Evolutionary conservation across 2,888 invertebrate genomes (phyloP).

Genomic region (Caenorhabditis sinica): DNA sequence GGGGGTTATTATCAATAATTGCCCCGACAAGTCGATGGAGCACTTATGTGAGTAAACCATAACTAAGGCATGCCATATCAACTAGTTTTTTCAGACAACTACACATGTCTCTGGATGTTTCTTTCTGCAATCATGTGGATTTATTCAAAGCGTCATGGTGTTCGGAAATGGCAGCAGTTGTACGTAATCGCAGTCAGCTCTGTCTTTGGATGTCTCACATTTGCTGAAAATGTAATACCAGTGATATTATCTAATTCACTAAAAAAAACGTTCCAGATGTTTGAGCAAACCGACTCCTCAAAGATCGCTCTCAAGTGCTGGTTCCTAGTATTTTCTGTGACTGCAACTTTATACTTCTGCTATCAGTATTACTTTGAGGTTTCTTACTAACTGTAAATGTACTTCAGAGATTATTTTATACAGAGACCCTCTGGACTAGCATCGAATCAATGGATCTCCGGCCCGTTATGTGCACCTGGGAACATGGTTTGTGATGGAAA

Average conservation of each 20-base stretch:
- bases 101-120: constrained; percentile 4
- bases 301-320: not conserved
- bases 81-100: not conserved
- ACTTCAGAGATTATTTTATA: too few species aligned
- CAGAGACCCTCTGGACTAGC: constrained; percentile 40
- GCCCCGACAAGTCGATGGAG: not conserved
- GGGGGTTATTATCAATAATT: constrained; percentile 24
- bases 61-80: too few species aligned
- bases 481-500: not conserved
- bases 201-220: not conserved
- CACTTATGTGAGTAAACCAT: constrained; percentile 37
- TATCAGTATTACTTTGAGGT: constrained; percentile 41
- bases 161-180: constrained; percentile 36
- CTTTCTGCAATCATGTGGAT: constrained; percentile 37
- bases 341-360: not conserved
- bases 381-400: too few species aligned
- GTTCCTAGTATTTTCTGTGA: not conserved
- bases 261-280: constrained; percentile 16
- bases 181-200: constrained; percentile 9
- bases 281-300: not conserved
- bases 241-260: not conserved
- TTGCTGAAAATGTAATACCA: constrained; percentile 14
- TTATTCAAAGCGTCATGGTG: constrained; percentile 42
- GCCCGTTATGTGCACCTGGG: not conserved
- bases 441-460: constrained; percentile 14